phyloP scores from a whole-genome alignment of 2,113 vertebrate genomes.

The Cygnus atratus region DNA sequence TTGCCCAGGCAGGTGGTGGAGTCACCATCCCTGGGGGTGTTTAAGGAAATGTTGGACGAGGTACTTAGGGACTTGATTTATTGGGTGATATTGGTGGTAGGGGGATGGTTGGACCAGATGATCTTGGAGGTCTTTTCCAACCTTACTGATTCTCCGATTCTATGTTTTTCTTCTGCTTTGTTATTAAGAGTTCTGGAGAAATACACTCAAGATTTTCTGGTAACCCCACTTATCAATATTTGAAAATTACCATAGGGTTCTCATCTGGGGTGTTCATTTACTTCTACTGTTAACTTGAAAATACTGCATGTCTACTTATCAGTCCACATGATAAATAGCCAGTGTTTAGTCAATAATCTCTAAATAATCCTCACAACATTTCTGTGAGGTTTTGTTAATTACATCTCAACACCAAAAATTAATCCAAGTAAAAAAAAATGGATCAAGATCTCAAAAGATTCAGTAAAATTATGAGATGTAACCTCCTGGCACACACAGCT shows the following conservation, averaged over 20 bases:
- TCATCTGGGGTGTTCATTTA: neutral
- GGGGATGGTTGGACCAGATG: too few relatives aligned
- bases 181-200: neutral
- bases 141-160: too few relatives aligned
- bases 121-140: too few relatives aligned
- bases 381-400: neutral
- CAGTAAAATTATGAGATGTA: neutral
- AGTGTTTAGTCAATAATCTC: neutral
- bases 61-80: too few relatives aligned
- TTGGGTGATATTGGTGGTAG: too few relatives aligned
- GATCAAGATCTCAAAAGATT: neutral
- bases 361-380: neutral
- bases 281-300: neutral
- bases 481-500: accelerated
- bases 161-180: neutral
- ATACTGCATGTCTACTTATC: neutral
- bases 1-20: too few relatives aligned
- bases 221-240: neutral
- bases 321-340: neutral
- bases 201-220: neutral
- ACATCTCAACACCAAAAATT: neutral
- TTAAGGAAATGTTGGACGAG: too few relatives aligned
- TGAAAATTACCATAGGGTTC: neutral
- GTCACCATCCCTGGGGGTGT: too few relatives aligned
- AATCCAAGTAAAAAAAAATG: neutral